Evolutionary conservation across 2,888 invertebrate genomes (phyloP).

Genomic region (Drosophila koepferae): DNA sequence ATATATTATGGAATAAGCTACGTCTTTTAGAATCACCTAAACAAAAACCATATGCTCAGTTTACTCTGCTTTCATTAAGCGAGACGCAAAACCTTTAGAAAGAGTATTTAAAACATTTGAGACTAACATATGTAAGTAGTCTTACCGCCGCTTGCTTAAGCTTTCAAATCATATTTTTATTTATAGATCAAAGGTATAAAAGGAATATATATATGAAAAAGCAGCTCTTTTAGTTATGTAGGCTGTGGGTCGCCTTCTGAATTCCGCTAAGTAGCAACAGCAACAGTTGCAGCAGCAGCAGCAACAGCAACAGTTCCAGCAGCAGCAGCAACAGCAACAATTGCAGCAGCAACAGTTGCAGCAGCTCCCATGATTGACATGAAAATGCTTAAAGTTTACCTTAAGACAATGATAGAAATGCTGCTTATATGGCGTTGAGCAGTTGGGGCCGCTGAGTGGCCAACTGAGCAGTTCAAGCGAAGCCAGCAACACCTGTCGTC

Average conservation of each 20-base stretch:
- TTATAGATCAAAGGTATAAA: conserved; percentile 4
- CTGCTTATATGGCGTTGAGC: conserved; percentile 33
- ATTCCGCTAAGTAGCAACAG: conserved; percentile 1
- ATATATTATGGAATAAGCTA: too few species aligned
- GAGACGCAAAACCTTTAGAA: not conserved
- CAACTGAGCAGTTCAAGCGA: conserved; percentile 14
- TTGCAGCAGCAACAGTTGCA: not conserved
- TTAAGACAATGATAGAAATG: conserved; percentile 83
- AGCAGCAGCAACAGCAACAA: too few species aligned
- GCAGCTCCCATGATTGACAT: conserved; percentile 77
- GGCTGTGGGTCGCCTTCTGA: conserved; percentile 8
- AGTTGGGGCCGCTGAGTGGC: not conserved
- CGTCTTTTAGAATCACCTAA: too few species aligned
- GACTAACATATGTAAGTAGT: too few species aligned
- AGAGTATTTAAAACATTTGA: not conserved
- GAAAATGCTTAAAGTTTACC: conserved; percentile 84
- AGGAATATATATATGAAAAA: not conserved
- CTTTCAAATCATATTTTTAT: conserved; percentile 3
- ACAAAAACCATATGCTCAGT: too few species aligned
- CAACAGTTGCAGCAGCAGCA: not conserved
- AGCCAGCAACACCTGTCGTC: conserved; percentile 73
- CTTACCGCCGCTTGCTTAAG: not conserved
- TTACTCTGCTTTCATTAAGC: too few species aligned
- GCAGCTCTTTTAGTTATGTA: conserved; percentile 7
- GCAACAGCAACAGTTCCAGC: not conserved